Evolutionary conservation across 2,888 invertebrate species (phyloP).

Genomic region (Hemaris fuciformis): DNA sequence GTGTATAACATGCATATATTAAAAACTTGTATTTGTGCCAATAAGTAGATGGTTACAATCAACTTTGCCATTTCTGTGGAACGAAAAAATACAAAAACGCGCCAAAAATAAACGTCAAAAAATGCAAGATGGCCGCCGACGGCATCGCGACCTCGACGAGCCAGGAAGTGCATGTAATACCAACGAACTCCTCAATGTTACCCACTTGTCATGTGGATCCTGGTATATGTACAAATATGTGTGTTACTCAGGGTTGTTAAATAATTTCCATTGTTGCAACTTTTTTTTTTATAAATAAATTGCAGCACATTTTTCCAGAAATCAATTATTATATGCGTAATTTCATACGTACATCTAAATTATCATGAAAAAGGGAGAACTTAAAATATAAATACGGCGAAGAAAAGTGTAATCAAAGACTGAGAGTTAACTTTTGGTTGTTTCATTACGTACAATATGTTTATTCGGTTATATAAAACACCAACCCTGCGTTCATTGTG

Average conservation of each 20-base stretch:
- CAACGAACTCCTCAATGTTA: constrained; percentile 80
- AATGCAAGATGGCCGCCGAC: constrained; percentile 69
- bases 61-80: constrained; percentile 36
- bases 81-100: constrained; percentile 50
- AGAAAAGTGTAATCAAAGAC: not conserved
- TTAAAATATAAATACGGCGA: not conserved
- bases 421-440: no score
- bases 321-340: no score
- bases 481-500: constrained; percentile 23
- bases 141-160: constrained; percentile 61
- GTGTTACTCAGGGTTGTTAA: constrained; percentile 31
- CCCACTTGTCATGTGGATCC: constrained; percentile 61
- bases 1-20: not conserved
- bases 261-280: not conserved
- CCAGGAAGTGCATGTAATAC: constrained; percentile 79
- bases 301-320: not conserved
- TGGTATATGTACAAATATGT: constrained; percentile 51
- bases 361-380: not conserved
- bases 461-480: not conserved
- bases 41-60: constrained; percentile 5
- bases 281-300: not conserved
- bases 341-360: no score
- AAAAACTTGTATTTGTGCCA: not conserved
- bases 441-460: not conserved
- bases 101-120: constrained; percentile 79